Evolutionary conservation across 2,888 invertebrate species (phyloP), one percentile per base, ranked within the genome.

Genomic region (Dascillus cervinus): DNA sequence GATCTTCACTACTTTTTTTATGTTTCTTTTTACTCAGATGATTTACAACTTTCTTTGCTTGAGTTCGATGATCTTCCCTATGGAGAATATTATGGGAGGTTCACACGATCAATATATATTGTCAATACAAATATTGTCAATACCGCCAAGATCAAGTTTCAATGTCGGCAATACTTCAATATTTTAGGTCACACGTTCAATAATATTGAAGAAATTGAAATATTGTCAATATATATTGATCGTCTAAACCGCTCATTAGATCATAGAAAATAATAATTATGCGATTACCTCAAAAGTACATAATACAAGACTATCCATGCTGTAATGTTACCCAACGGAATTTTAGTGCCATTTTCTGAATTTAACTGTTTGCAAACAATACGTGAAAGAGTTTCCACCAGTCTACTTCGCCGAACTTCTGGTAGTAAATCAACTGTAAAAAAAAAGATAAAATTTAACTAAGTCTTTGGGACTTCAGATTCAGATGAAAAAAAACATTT

Each of bases 301-400:
- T 79, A 79, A 65, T 90, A 85, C 46, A 92, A 67, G 34, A 92
- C 66, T 34, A 89, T 80, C 90, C 90, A 91, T 3, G 89, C 85
- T 3, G 75, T 63, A 8, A 86, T 75, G 8, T 80, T 77, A 36
- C 79, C 77, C 30, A 88, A 70, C 0, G 82, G 79, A 63, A 76
- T 71, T 39, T 77, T 79, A 14, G 72, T 63, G 13, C 70, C 66
- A 55, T 69, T 74, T 17, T 85, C 85, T 1, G 71, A 61, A 52
- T 89, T 87, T 39, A 90, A 70, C 60, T 87, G 86, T 55, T 82
- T 79, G 29, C 82, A 80, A 40, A 88, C 75, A 27, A 89, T 74
- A 49, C 78, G 75, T 11, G 82, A 75, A 22, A 90, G 66, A 55
- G 81, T 82, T 56, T 86, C 79, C 1, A 86, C 72, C 9, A 87